Evolutionary conservation across 2,797 vertebrate genomes (phyloP).

Genomic region (Sparidentex hasta): DNA sequence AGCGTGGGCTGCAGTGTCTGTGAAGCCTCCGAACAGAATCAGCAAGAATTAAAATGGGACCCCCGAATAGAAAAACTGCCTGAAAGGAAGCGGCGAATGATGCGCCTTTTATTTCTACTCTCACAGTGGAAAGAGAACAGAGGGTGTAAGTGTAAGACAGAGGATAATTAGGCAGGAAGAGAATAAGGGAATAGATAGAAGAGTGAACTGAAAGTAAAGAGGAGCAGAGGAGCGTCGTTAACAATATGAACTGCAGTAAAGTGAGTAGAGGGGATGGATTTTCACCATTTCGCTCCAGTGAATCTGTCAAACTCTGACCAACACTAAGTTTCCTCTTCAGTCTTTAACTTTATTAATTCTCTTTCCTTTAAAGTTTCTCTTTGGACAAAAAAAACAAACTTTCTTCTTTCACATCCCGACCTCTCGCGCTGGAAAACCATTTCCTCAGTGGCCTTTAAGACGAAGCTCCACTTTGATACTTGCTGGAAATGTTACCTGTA

Average conservation of each 20-base stretch:
- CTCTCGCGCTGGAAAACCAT: conserved; percentile 18
- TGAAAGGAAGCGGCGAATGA: conserved; percentile 21
- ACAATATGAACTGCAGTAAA: conserved; percentile 36
- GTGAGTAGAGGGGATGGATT: conserved; percentile 47
- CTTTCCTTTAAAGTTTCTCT: conserved; percentile 44
- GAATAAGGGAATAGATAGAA: neutral
- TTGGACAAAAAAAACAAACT: neutral
- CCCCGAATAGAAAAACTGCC: conserved; percentile 8
- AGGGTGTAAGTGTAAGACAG: neutral
- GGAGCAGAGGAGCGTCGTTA: conserved; percentile 17
- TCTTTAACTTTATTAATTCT: conserved; percentile 40
- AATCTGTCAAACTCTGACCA: conserved; percentile 64
- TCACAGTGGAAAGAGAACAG: neutral
- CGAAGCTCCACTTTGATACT: conserved; percentile 29
- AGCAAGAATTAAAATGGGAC: conserved; percentile 19
- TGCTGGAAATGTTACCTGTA: conserved; percentile 2
- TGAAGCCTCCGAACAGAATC: conserved; percentile 17
- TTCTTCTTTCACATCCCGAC: conserved; percentile 5
- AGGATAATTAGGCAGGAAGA: neutral
- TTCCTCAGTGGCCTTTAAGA: conserved; percentile 24
- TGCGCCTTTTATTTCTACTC: neutral
- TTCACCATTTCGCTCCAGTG: conserved; percentile 50
- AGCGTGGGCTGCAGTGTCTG: conserved; percentile 7
- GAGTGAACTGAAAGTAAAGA: neutral
- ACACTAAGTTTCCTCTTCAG: conserved; percentile 41